These are phyloP conservation scores for Agrochola litura DNA, from an alignment of 2,888 invertebrate species.

Conservation along the genomic window DNA sequence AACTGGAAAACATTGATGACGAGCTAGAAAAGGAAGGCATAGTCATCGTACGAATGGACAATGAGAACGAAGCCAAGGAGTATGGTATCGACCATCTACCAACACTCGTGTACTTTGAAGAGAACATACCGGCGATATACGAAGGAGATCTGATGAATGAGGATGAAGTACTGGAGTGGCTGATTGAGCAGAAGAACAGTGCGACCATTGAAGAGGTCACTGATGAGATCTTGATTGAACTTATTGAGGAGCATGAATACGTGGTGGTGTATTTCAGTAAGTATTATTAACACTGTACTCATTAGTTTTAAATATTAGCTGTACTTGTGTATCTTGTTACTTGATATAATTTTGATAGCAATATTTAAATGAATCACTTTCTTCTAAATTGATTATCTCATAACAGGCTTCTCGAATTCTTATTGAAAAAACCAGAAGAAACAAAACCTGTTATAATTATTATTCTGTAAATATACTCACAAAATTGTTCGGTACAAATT, in stretches of 20 bases:
- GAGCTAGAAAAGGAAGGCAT: slow-evolving; percentile 97
- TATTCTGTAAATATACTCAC: neutral
- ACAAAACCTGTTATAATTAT: neutral
- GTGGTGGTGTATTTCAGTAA: slow-evolving; percentile 98
- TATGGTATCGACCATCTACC: slow-evolving; percentile 97
- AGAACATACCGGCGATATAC: slow-evolving; percentile 97
- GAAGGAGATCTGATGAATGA: slow-evolving; percentile 98
- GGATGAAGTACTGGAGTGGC: slow-evolving; percentile 97
- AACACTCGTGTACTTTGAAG: slow-evolving; percentile 96
- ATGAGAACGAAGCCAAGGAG: slow-evolving; percentile 97
- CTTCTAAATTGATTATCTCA: neutral
- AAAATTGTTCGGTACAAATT: neutral
- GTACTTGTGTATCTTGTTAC: neutral
- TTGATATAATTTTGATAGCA: neutral
- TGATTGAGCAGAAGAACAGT: slow-evolving; percentile 96
- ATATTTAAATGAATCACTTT: neutral
- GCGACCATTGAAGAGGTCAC: slow-evolving; percentile 98
- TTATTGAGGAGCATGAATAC: slow-evolving; percentile 97
- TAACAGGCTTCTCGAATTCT: neutral
- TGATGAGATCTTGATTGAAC: slow-evolving; percentile 95
- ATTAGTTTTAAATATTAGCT: neutral
- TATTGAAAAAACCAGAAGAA: neutral
- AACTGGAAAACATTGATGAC: slow-evolving; percentile 97
- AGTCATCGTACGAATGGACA: slow-evolving; percentile 97
- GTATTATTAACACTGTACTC: slow-evolving; percentile 72